These are phyloP conservation scores for Anaspis maculata DNA, from an alignment of 2,888 invertebrate genomes.

Conservation along the genomic window DNA sequence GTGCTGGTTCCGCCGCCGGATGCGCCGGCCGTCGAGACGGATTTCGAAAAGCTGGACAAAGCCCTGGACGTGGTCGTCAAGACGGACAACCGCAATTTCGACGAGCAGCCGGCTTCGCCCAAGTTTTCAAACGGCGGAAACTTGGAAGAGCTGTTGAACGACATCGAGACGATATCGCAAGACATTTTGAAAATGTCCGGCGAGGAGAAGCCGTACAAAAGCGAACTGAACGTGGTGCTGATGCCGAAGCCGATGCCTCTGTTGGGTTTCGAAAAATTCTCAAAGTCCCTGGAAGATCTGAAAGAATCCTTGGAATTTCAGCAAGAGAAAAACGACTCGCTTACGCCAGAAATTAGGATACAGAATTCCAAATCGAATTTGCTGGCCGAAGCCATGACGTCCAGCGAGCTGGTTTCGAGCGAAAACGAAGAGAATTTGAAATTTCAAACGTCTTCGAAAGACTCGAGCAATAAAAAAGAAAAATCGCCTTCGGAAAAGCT, in stretches of 20 bases:
- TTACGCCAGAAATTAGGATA: slow-evolving; percentile 40
- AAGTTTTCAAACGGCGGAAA: slow-evolving; percentile 47
- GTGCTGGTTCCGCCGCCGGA: slow-evolving; percentile 20
- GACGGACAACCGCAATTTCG: slow-evolving; percentile 34
- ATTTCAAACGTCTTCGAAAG: slow-evolving; percentile 22
- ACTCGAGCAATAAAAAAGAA: slow-evolving; percentile 13
- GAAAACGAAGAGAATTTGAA: slow-evolving; percentile 37
- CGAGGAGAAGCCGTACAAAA: slow-evolving; percentile 34
- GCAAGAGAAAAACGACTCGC: slow-evolving; percentile 32
- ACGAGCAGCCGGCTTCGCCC: slow-evolving; percentile 23
- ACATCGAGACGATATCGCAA: slow-evolving; percentile 54
- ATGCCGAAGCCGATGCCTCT: slow-evolving; percentile 43
- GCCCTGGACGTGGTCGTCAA: slow-evolving; percentile 38
- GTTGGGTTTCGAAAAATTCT: slow-evolving; percentile 40
- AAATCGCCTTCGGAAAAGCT: slow-evolving; percentile 12
- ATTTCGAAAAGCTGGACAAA: slow-evolving; percentile 24
- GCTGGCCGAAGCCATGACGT: slow-evolving; percentile 23
- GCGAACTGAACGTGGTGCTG: slow-evolving; percentile 39
- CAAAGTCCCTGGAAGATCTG: slow-evolving; percentile 26
- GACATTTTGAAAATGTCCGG: slow-evolving; percentile 27
- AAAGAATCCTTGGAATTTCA: slow-evolving; percentile 30
- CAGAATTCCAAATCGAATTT: slow-evolving; percentile 37
- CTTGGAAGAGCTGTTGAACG: slow-evolving; percentile 59
- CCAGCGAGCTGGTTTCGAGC: slow-evolving; percentile 24
- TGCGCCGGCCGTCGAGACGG: slow-evolving; percentile 11